Evolutionary conservation across 2,797 vertebrate species (phyloP).

Genomic region (Pagetopsis macropterus): DNA sequence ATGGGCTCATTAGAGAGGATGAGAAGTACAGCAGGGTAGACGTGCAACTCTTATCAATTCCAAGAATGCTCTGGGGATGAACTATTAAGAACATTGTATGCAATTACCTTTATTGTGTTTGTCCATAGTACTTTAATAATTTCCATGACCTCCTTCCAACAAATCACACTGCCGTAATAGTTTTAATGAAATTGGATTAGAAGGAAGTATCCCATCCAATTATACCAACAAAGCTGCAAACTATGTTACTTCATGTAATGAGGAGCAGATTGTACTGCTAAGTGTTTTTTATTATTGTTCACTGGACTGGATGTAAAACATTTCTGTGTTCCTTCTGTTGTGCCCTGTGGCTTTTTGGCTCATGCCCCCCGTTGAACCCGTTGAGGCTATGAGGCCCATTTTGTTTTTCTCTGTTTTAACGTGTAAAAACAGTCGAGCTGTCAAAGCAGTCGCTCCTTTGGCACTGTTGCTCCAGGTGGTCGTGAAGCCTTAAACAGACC

Average conservation of each 20-base stretch:
- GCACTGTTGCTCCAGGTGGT: constrained; percentile 50
- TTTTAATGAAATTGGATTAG: constrained; percentile 24
- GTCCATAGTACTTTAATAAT: not conserved
- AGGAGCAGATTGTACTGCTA: not conserved
- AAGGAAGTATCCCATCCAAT: constrained; percentile 3
- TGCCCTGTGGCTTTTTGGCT: constrained; percentile 40
- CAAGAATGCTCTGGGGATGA: constrained; percentile 9
- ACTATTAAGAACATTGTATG: not conserved
- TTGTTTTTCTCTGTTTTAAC: constrained; percentile 67
- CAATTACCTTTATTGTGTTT: not conserved
- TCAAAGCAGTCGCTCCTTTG: constrained; percentile 38
- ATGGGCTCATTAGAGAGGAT: not conserved
- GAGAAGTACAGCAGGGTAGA: not conserved
- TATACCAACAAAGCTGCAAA: constrained; percentile 1
- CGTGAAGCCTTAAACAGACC: constrained; percentile 55
- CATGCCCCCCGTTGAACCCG: constrained; percentile 38
- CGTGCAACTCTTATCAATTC: constrained; percentile 1
- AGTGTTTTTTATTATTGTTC: constrained; percentile 5
- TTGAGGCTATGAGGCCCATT: constrained; percentile 52
- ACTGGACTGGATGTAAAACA: constrained; percentile 34
- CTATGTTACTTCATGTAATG: not conserved
- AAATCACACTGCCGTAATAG: not conserved
- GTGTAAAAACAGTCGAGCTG: constrained; percentile 65
- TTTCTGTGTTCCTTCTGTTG: constrained; percentile 55
- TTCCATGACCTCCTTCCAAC: constrained; percentile 31